phyloP scores from a whole-genome alignment of 2,113 vertebrate genomes.

The Scortum barcoo region DNA sequence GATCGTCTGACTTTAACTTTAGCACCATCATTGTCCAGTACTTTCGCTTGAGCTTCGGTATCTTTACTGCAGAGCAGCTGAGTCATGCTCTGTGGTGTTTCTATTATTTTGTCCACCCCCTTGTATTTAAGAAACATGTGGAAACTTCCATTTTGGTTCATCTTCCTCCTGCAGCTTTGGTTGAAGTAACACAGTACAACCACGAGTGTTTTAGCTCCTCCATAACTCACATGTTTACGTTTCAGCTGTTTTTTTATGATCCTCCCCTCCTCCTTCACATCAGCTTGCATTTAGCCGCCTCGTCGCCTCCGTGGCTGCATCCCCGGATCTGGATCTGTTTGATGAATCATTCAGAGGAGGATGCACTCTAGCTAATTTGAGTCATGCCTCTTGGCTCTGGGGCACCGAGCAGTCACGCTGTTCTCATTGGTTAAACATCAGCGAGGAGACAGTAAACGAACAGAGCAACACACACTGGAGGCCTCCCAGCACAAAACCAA shows the following conservation, averaged over 20 bases:
- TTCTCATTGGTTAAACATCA: conserved; percentile 58
- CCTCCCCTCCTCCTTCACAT: conserved; percentile 12
- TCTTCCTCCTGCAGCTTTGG: background rate
- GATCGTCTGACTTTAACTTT: too few species aligned
- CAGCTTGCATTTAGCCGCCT: conserved; percentile 30
- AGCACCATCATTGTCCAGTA: too few species aligned
- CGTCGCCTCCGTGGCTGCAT: conserved; percentile 2
- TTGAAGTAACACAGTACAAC: background rate
- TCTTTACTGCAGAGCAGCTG: background rate
- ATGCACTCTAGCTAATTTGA: conserved; percentile 60
- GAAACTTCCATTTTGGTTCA: background rate
- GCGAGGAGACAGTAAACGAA: conserved; percentile 1
- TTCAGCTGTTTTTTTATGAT: background rate
- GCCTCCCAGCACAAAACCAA: background rate
- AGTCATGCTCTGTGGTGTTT: background rate
- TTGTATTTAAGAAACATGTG: too few species aligned
- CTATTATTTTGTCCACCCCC: background rate
- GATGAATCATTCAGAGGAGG: conserved; percentile 61
- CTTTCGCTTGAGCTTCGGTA: too few species aligned
- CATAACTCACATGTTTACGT: background rate
- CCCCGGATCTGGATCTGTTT: conserved; percentile 16
- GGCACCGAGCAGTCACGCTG: conserved; percentile 47
- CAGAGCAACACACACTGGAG: background rate
- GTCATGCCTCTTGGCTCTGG: conserved; percentile 43
- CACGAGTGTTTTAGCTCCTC: background rate